These are phyloP conservation scores for Cephus nigrinus DNA, from an alignment of 2,888 invertebrate genomes.

Conservation along the genomic window DNA sequence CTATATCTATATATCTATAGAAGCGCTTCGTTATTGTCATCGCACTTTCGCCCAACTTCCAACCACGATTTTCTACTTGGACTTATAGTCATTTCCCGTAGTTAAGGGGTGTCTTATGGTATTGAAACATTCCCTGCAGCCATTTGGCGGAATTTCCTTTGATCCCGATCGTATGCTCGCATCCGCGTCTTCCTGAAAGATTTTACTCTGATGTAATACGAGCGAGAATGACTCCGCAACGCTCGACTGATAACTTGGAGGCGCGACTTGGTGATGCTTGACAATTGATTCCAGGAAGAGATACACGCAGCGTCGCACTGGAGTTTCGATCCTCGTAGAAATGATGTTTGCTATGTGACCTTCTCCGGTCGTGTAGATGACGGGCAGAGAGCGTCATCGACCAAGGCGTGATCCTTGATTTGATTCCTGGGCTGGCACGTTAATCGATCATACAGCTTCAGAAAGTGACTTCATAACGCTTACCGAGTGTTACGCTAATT, in stretches of 20 bases:
- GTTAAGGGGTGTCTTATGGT: not conserved
- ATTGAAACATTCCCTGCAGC: not conserved
- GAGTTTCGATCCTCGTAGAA: not conserved
- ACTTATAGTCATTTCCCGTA: not conserved
- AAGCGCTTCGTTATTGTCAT: not conserved
- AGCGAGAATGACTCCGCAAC: not conserved
- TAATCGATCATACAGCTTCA: not conserved
- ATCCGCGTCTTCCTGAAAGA: not conserved
- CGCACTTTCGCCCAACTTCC: not conserved
- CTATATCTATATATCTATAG: not conserved
- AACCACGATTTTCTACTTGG: not conserved
- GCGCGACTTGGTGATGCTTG: not conserved
- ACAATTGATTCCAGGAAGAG: not conserved
- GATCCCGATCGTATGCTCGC: not conserved
- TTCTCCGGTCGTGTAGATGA: not conserved
- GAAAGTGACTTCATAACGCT: not conserved
- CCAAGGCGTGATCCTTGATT: not conserved
- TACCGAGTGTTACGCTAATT: not conserved
- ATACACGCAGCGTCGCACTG: not conserved
- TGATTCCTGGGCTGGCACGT: not conserved
- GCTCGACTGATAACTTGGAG: not conserved
- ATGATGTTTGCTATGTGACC: not conserved
- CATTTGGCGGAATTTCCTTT: not conserved
- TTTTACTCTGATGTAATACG: not conserved
- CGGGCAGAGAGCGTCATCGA: not conserved